phyloP scores from a whole-genome alignment of 2,888 invertebrate genomes.

The Cinara cedri region DNA sequence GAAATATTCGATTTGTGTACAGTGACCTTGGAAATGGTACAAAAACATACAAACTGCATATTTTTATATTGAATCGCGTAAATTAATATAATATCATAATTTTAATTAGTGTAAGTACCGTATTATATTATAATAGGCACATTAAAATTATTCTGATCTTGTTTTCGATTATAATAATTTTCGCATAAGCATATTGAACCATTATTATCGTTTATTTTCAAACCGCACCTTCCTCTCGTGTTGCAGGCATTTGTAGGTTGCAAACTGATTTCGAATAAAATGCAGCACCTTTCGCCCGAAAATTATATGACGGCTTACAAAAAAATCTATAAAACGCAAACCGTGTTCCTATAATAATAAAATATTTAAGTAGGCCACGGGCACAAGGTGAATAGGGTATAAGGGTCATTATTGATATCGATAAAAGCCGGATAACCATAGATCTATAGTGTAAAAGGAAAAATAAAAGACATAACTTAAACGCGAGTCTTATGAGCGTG shows the following conservation, averaged over 20 bases:
- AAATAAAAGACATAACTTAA: conserved; percentile 16
- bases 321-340: neutral
- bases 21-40: conserved; percentile 10
- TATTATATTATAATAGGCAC: too few species aligned
- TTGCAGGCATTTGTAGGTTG: neutral
- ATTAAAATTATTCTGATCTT: neutral
- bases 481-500: conserved; percentile 26
- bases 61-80: too few species aligned
- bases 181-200: neutral
- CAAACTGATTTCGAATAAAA: conserved; percentile 9
- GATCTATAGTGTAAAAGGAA: conserved; percentile 11
- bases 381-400: conserved; percentile 51
- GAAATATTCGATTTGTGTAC: too few species aligned
- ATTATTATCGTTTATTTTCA: neutral
- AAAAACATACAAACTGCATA: neutral
- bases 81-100: too few species aligned
- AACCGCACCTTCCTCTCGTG: neutral
- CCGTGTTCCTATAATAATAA: neutral
- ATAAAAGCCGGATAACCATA: conserved; percentile 37
- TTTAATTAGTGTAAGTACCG: too few species aligned
- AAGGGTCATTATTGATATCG: conserved; percentile 40
- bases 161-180: conserved; percentile 16
- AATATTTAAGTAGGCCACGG: conserved; percentile 40
- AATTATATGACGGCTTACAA: neutral
- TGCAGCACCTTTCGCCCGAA: conserved; percentile 7